phyloP scores from a whole-genome alignment of 2,888 invertebrate genomes.

The Hydrotaea cyrtoneurina region DNA sequence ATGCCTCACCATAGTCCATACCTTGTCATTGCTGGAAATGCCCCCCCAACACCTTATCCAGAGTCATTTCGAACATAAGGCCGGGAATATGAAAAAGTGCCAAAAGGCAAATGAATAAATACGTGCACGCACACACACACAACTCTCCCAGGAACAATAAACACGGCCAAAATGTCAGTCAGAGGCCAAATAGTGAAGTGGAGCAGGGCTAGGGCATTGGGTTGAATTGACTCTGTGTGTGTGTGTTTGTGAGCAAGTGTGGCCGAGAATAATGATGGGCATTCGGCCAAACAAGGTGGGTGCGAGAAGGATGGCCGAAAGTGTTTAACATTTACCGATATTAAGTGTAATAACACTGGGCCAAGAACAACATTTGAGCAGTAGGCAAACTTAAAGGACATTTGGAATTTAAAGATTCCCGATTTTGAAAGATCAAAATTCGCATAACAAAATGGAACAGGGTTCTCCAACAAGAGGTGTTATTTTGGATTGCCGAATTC shows the following conservation, averaged over 20 bases:
- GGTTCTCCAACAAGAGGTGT: too few relatives aligned
- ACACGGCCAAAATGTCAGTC: slow-evolving; percentile 28
- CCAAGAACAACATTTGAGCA: too few relatives aligned
- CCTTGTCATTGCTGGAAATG: neutral
- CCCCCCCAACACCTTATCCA: neutral
- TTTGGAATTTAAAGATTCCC: too few relatives aligned
- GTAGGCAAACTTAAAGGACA: too few relatives aligned
- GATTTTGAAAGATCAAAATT: too few relatives aligned
- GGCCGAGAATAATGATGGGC: slow-evolving; percentile 15
- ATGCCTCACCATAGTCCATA: neutral
- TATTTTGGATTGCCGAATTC: too few relatives aligned
- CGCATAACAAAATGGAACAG: too few relatives aligned
- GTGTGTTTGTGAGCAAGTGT: neutral
- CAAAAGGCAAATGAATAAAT: slow-evolving; percentile 50
- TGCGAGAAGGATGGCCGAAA: too few relatives aligned
- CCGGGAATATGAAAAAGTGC: slow-evolving; percentile 27
- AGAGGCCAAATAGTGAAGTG: slow-evolving; percentile 19
- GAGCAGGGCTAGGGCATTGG: neutral
- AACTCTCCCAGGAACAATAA: slow-evolving; percentile 46
- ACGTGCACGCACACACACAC: neutral
- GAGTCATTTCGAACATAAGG: neutral
- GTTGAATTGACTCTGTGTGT: neutral
- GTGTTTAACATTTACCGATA: slow-evolving; percentile 24
- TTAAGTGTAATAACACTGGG: too few relatives aligned
- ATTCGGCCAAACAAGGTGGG: slow-evolving; percentile 36